These are phyloP conservation scores for Lacerta bilineata DNA, from an alignment of 2,797 vertebrate species.

Conservation along the genomic window DNA sequence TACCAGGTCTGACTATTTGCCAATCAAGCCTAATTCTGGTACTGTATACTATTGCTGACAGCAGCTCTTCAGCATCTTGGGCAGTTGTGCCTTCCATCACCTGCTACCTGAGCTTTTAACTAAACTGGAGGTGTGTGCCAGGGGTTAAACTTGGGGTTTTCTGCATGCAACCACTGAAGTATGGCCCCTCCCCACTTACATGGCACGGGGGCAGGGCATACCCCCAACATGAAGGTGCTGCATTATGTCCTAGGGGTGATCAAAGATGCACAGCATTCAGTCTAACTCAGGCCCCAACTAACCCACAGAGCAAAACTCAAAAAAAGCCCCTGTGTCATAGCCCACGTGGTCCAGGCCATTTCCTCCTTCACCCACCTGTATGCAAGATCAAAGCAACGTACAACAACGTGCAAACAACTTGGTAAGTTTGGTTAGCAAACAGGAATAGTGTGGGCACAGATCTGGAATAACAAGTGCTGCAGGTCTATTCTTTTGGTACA, in stretches of 20 bases:
- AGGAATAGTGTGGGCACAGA: conserved; percentile 6
- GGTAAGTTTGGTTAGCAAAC: conserved; percentile 2
- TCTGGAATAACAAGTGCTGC: conserved; percentile 32
- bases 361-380: background rate
- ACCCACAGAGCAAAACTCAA: background rate
- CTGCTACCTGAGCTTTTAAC: background rate
- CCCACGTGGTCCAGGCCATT: background rate
- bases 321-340: background rate
- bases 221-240: background rate
- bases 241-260: background rate
- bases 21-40: background rate
- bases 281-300: too few relatives aligned
- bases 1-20: background rate
- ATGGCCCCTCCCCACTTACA: background rate
- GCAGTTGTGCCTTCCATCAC: background rate
- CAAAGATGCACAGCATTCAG: background rate
- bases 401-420: background rate
- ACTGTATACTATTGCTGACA: background rate
- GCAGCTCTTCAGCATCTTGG: background rate
- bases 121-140: background rate
- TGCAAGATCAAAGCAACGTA: conserved; percentile 19
- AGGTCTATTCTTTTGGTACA: background rate
- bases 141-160: background rate
- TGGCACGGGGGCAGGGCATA: background rate
- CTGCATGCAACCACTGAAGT: background rate